A percentile compares a stretch with the other conserved stretches of the same genome.
Conservation (phyloP, 2,888 invertebrate genomes). For the Drosophila anomelani region DNA sequence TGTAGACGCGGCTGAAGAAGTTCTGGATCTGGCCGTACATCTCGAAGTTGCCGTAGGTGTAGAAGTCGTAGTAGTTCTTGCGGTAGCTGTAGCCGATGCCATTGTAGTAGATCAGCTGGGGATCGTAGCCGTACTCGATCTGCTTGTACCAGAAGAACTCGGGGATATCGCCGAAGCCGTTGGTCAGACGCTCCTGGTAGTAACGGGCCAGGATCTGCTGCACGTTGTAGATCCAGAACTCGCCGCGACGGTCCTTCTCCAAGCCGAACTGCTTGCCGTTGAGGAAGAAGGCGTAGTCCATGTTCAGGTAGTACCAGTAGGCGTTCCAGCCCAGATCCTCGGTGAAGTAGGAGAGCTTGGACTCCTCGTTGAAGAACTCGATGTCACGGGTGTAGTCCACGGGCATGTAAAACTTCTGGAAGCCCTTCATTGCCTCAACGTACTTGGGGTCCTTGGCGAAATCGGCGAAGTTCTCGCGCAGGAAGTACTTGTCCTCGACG, state of each 20-base stretch:
- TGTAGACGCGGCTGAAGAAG: conserved; percentile 85
- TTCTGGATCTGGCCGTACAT: conserved; percentile 69
- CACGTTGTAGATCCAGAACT: conserved; percentile 88
- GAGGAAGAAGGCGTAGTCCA: conserved; percentile 88
- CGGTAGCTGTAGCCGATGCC: conserved; percentile 87
- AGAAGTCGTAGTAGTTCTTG: conserved; percentile 83
- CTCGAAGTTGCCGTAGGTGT: conserved; percentile 77
- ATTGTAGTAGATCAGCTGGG: conserved; percentile 87
- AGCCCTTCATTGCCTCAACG: conserved; percentile 57
- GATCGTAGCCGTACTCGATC: conserved; percentile 86
- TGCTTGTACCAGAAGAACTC: conserved; percentile 86
- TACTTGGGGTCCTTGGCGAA: conserved; percentile 71
- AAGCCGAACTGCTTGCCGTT: conserved; percentile 85
- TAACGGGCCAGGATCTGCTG: conserved; percentile 89
- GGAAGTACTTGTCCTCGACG: conserved; percentile 71
- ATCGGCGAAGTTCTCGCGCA: conserved; percentile 66
- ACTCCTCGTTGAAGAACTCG: conserved; percentile 86
- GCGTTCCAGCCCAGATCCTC: conserved; percentile 89
- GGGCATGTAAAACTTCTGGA: conserved; percentile 83
- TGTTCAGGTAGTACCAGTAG: conserved; percentile 88
- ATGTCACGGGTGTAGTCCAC: conserved; percentile 87
- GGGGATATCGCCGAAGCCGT: conserved; percentile 87
- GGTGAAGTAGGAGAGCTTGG: conserved; percentile 88
- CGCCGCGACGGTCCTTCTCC: conserved; percentile 87
- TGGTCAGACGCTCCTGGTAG: conserved; percentile 89